Evolutionary conservation across 1,140 invertebrate genomes (phyloP).

Genomic region (Semibalanus balanoides): DNA sequence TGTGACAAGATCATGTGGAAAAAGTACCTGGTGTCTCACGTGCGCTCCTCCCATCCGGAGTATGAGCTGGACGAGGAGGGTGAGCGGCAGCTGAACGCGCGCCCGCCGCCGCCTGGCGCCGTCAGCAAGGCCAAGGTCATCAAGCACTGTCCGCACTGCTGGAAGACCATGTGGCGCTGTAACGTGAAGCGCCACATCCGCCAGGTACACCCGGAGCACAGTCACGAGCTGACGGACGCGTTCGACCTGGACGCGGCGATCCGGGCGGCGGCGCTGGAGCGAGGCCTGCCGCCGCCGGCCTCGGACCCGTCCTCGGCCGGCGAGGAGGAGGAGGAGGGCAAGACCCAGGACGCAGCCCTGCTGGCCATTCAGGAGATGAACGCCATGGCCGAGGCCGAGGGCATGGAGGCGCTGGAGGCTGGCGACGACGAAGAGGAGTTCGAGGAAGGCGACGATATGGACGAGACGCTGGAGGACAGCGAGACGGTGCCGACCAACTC

Average conservation of each 20-base stretch:
- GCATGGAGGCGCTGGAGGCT: neutral
- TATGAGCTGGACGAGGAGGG: neutral
- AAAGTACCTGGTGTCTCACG: neutral
- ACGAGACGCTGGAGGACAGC: neutral
- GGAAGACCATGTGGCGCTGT: slow-evolving; percentile 6
- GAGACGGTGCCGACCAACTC: neutral
- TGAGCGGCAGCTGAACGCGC: neutral
- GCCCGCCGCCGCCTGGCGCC: neutral
- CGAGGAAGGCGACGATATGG: neutral
- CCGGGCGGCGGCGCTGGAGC: neutral
- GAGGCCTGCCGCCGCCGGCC: neutral
- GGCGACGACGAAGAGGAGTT: neutral
- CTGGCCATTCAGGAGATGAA: slow-evolving; percentile 2
- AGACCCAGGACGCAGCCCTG: neutral
- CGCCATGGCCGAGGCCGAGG: slow-evolving; percentile 3
- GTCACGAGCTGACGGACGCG: neutral
- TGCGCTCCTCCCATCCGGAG: neutral
- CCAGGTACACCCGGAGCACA: neutral
- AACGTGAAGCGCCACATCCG: slow-evolving; percentile 6
- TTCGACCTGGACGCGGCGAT: neutral
- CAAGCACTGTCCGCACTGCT: neutral
- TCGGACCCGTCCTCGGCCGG: neutral
- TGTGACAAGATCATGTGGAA: neutral
- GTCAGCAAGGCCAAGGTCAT: neutral
- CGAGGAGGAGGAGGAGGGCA: neutral